Evolutionary conservation across 2,797 vertebrate species (phyloP), one percentile per base, ranked within the genome.

Genomic region (Poeciliopsis presidionis): DNA sequence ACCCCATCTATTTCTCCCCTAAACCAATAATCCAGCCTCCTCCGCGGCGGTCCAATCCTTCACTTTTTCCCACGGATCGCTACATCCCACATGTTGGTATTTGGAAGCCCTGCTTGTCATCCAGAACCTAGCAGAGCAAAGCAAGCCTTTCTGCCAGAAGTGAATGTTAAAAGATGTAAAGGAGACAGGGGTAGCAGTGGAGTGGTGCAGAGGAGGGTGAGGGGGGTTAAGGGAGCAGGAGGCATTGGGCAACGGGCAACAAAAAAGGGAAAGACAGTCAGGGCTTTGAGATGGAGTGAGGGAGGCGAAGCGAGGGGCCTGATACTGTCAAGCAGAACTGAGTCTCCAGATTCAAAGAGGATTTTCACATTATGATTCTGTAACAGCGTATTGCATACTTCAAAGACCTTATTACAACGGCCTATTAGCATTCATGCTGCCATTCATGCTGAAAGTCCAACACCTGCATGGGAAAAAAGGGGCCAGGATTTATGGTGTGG

Each of bases 371-470:
- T 95, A 90, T 92, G 94, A 95, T 95, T 95, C 90, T 82, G 89
- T 69, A 90, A 92, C 95, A 91, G 91, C 93, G 94, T 95, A 93
- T 95, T 96, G 93, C 94, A 93, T 91, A 95, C 92, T 92, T 96
- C 92, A 97, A 96, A 97, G 91, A 82, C 90, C 81, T 85, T 94
- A 95, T 95, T 95, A 95, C 91, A 95, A 95, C 80, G 86, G 76
- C 81, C 79, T 91, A 95, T 96, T 96, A 95, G 94, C 94, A 97
- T 94, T 96, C 95, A 96, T 87, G 93, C 92, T 95, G 92, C 93
- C 94, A 93, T 95, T 96, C 94, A 94, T 87, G 84, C 87, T 84
- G 72, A 80, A 79, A 88, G 93, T 91, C 90, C 93, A 89, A 90
- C 95, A 96, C 94, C 95, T 96, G 90, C 92, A 94, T 94, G 93